These are phyloP conservation scores for Albula goreensis DNA, from an alignment of 2,113 vertebrate genomes.

Conservation along the genomic window DNA sequence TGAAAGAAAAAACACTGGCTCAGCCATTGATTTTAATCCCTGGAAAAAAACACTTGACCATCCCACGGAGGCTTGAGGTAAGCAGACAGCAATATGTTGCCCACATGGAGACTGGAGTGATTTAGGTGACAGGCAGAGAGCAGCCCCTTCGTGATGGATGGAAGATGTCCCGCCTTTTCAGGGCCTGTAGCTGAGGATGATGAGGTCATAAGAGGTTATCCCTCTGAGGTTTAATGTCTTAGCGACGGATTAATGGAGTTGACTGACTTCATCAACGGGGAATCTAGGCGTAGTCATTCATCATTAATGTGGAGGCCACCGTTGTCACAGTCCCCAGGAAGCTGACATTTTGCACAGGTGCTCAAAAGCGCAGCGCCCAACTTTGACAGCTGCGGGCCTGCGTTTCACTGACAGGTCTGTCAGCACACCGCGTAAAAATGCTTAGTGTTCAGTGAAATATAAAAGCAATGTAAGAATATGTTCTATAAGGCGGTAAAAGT, in stretches of 20 bases:
- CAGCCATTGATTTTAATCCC: background rate
- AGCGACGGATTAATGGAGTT: background rate
- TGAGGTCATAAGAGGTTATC: background rate
- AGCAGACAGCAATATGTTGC: background rate
- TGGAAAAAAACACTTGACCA: background rate
- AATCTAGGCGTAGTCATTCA: background rate
- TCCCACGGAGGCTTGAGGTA: background rate
- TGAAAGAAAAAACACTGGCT: background rate
- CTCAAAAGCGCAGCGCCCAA: background rate
- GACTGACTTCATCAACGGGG: background rate
- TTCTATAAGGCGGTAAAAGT: no score
- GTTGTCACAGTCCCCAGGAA: background rate
- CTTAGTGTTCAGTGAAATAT: no score
- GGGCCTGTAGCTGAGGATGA: background rate
- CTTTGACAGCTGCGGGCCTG: background rate
- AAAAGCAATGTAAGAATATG: no score
- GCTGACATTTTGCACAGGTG: background rate
- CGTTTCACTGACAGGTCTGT: no score
- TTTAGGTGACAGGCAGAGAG: background rate
- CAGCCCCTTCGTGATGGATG: background rate
- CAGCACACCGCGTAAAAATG: no score
- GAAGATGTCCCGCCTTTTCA: background rate
- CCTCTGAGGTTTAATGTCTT: background rate
- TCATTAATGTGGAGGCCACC: background rate
- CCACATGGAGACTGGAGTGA: constrained; percentile 5